phyloP scores from a whole-genome alignment of 2,113 vertebrate genomes.

The Patagioenas fasciata region DNA sequence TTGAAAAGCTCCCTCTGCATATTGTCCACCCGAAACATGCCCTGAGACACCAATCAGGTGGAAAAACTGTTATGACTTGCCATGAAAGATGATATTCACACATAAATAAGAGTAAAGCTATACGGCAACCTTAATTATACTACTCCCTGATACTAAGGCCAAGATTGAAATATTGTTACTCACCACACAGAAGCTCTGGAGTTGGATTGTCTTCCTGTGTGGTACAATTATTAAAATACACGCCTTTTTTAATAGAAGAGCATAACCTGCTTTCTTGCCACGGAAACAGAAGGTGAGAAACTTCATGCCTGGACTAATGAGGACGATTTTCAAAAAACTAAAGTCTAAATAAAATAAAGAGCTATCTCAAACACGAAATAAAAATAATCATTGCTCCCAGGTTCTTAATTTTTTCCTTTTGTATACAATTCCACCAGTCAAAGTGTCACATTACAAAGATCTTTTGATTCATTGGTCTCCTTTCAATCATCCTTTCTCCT shows the following conservation, averaged over 20 bases:
- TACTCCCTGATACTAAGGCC: background rate
- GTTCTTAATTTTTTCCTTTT: background rate
- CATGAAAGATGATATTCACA: background rate
- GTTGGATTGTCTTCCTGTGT: background rate
- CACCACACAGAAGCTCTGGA: background rate
- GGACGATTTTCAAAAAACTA: background rate
- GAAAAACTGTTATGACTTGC: background rate
- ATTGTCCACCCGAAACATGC: background rate
- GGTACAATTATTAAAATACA: background rate
- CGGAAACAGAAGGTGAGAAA: background rate
- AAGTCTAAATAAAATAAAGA: background rate
- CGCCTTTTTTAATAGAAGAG: background rate
- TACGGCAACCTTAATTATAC: background rate
- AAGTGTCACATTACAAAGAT: background rate
- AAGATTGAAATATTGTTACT: background rate
- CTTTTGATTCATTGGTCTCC: background rate
- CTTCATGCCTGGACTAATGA: background rate
- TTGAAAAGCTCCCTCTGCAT: background rate
- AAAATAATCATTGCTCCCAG: background rate
- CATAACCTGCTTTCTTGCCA: background rate
- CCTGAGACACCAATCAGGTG: background rate
- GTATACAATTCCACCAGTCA: background rate
- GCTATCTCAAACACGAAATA: background rate
- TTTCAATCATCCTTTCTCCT: background rate
- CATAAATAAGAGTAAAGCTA: background rate